phyloP scores from a whole-genome alignment of 2,888 invertebrate species.

The Hypselothyrea guttata region DNA sequence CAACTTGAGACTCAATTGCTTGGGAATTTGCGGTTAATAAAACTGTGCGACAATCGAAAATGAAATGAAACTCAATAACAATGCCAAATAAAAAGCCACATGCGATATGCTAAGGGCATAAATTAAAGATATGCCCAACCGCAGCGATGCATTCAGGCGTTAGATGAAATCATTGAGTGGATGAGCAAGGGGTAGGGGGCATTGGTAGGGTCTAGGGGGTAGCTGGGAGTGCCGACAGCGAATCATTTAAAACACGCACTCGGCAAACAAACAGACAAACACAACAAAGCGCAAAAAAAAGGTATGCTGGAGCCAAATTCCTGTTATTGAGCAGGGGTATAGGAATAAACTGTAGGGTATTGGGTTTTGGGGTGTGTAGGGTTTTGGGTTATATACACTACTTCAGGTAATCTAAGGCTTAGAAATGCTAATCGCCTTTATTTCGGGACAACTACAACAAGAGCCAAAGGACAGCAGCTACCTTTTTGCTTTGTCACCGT shows the following conservation, averaged over 20 bases:
- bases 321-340: conserved; percentile 57
- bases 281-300: conserved; percentile 37
- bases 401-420: conserved; percentile 78
- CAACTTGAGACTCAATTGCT: conserved; percentile 47
- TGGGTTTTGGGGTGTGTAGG: conserved; percentile 1
- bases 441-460: conserved; percentile 43
- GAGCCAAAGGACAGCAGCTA: conserved; percentile 23
- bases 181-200: neutral
- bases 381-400: conserved; percentile 65
- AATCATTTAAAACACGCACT: conserved; percentile 37
- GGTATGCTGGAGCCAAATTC: conserved; percentile 49
- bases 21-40: conserved; percentile 69
- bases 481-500: conserved; percentile 76
- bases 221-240: conserved; percentile 28
- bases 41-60: conserved; percentile 10
- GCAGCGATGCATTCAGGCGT: conserved; percentile 62
- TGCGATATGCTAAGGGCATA: conserved; percentile 48
- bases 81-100: conserved; percentile 36
- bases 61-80: conserved; percentile 36
- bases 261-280: conserved; percentile 37
- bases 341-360: conserved; percentile 15
- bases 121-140: conserved; percentile 63
- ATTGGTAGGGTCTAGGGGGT: neutral
- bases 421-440: conserved; percentile 78
- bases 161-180: conserved; percentile 50